Percentiles rank a stretch among this genome's conserved stretches.
These are phyloP conservation scores for Crocuta crocuta DNA, from an alignment of 2,113 vertebrate genomes.

Conservation along the genomic window DNA sequence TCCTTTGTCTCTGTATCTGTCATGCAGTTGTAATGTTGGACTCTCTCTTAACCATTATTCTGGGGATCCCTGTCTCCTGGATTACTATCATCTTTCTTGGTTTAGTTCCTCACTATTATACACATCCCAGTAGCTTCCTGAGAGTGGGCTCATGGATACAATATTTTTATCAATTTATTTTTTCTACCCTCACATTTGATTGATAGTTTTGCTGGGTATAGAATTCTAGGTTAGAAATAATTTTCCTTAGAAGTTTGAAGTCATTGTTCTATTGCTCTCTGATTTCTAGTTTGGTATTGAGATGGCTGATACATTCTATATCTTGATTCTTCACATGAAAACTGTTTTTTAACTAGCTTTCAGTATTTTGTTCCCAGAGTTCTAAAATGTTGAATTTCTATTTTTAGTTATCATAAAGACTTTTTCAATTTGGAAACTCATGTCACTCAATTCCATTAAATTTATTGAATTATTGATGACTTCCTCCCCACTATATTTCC, in stretches of 20 bases:
- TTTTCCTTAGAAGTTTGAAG: background rate
- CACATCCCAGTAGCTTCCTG: background rate
- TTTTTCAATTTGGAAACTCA: background rate
- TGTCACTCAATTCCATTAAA: background rate
- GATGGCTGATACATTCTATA: background rate
- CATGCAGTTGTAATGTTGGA: fast-evolving
- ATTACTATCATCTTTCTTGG: background rate
- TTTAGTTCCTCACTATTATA: background rate
- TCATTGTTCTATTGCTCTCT: background rate
- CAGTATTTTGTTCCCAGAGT: background rate
- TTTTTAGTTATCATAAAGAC: background rate
- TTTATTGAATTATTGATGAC: background rate
- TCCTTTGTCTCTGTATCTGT: background rate
- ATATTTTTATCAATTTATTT: background rate
- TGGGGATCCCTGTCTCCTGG: background rate
- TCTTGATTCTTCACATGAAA: background rate
- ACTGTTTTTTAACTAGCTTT: background rate
- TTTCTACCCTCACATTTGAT: background rate
- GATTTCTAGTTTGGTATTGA: background rate
- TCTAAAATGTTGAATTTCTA: background rate
- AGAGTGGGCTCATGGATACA: background rate
- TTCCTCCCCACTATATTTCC: background rate
- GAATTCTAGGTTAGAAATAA: background rate
- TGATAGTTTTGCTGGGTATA: background rate
- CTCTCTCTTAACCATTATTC: background rate